Evolutionary conservation across 2,888 invertebrate species (phyloP), one percentile per base, ranked within the genome.

Genomic region (Drosophila villosipedis): DNA sequence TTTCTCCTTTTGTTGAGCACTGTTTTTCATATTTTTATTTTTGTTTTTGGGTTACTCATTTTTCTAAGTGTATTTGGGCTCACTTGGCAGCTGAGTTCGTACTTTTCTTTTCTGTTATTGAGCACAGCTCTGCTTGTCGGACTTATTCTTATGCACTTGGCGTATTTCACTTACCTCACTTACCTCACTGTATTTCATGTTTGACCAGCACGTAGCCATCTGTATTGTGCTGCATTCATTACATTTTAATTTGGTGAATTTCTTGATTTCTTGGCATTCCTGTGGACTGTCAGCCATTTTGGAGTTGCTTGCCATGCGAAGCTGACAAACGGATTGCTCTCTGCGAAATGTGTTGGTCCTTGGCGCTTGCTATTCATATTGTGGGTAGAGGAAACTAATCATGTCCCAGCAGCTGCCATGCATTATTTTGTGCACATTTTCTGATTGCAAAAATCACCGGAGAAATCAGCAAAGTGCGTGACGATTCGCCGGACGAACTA

Each of bases 381-480:
- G 81, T 55, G 55, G 67, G 16, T 68, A 25, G 53, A 19, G 35
- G 35, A 39, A 71, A 80, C 87, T 84, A 82, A 76, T 84, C 85
- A 82, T 80, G 72, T 62, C 68, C 68, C 78, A 54, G 67, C 62
- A 54, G 67, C 62, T 58, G 76, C 58, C 76, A 82, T 84, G 76
- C 78, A 79, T 84, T 88, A 82, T 82, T 80, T 80, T 80, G 83
- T 76, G 57, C 88, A 57, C 81, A 80, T 68, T 68, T 64, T 68
- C 76, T 91, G 91, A 89, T 86, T 91, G 91, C 91, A 71, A 82
- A 89, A 91, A 89, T 91, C 85, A 89, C 91, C 88, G 72, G 91
- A 91, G 85, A 84, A 91, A 85, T 85, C 85, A 89, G 68, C 57
- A 61, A 79, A 82, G 68, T 84, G 74, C 74, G 82, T 78, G 68